phyloP scores from a whole-genome alignment of 2,888 invertebrate genomes.

The Caenorhabditis imperialis region DNA sequence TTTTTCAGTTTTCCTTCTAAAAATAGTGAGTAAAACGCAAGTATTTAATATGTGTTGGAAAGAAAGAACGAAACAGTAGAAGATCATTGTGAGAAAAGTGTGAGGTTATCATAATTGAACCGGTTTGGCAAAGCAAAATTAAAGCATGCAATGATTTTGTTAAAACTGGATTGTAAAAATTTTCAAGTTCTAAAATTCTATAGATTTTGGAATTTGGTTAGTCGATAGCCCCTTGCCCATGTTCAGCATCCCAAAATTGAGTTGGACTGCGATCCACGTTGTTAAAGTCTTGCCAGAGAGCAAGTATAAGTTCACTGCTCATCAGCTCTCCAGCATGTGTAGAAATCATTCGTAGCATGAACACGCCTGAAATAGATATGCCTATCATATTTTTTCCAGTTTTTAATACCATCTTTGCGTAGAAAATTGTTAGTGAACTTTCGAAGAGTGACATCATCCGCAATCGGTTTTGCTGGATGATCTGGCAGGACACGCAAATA shows the following conservation, averaged over 20 bases:
- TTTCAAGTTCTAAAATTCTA: too few species aligned
- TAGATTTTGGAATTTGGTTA: conserved; percentile 24
- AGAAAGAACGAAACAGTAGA: too few species aligned
- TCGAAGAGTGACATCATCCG: conserved; percentile 76
- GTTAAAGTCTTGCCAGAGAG: conserved; percentile 78
- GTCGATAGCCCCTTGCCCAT: conserved; percentile 67
- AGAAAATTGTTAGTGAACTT: conserved; percentile 78
- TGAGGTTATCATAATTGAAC: too few species aligned
- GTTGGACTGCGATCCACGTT: conserved; percentile 77
- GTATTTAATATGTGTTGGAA: too few species aligned
- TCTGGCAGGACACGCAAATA: conserved; percentile 78
- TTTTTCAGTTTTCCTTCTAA: too few species aligned
- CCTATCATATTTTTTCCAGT: background rate
- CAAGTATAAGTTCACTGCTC: conserved; percentile 77
- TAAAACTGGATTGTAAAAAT: too few species aligned
- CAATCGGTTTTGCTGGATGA: conserved; percentile 77
- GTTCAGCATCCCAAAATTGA: conserved; percentile 77
- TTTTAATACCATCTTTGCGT: conserved; percentile 69
- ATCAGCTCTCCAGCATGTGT: conserved; percentile 78
- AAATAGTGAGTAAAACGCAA: too few species aligned
- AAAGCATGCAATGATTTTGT: too few species aligned
- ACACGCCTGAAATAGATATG: conserved; percentile 70
- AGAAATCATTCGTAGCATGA: conserved; percentile 78
- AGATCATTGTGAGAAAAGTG: too few species aligned
- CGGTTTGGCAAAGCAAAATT: too few species aligned